Evolutionary conservation across 2,113 vertebrate species (phyloP).

Genomic region (Cinclus mexicanus): DNA sequence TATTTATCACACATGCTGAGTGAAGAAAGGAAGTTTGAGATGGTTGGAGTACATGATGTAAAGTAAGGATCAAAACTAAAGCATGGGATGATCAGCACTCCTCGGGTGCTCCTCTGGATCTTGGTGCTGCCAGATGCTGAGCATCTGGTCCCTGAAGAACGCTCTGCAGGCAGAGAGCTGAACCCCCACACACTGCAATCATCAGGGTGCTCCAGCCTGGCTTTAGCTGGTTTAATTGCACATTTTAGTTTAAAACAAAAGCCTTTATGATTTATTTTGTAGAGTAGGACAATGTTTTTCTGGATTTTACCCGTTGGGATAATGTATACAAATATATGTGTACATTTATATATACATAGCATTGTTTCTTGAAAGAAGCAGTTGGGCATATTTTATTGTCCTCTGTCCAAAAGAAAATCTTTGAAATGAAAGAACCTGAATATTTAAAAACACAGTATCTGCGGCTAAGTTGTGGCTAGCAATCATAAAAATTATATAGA

Average conservation of each 20-base stretch:
- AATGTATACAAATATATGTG: neutral
- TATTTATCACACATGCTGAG: neutral
- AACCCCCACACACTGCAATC: neutral
- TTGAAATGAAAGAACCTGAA: slow-evolving; percentile 28
- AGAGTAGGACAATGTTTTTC: neutral
- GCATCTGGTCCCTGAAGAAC: neutral
- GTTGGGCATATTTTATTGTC: neutral
- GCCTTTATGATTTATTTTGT: neutral
- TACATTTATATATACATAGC: neutral
- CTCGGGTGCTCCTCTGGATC: neutral
- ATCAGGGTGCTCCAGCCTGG: neutral
- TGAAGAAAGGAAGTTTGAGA: neutral
- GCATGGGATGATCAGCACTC: neutral
- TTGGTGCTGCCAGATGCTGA: neutral
- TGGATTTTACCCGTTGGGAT: neutral
- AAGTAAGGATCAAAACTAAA: slow-evolving; percentile 14
- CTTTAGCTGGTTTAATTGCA: neutral
- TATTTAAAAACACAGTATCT: slow-evolving; percentile 7
- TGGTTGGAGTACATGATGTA: neutral
- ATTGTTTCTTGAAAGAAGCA: neutral
- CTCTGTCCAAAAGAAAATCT: neutral
- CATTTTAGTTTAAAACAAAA: neutral
- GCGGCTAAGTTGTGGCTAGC: slow-evolving; percentile 5
- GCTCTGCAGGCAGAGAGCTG: rapidly evolving
- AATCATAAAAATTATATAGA: slow-evolving; percentile 63